phyloP scores from a whole-genome alignment of 2,888 invertebrate genomes.

The Agriopis leucophaearia region DNA sequence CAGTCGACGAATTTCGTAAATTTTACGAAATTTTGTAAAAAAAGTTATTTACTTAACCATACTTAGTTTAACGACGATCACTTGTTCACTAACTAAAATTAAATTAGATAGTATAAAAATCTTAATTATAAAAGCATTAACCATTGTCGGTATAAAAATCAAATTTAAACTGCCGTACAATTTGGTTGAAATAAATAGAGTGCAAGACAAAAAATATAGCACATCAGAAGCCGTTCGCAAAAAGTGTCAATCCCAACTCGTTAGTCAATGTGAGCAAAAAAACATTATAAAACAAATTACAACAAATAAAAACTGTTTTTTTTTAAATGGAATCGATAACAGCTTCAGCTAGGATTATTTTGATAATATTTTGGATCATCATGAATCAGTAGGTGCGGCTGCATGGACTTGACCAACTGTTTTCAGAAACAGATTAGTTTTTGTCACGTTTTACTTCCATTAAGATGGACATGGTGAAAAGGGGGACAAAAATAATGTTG shows the following conservation, averaged over 20 bases:
- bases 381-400: too few relatives aligned
- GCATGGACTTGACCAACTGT: too few relatives aligned
- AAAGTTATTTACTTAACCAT: slow-evolving; percentile 43
- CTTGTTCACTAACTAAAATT: slow-evolving; percentile 32
- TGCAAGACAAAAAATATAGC: slow-evolving; percentile 27
- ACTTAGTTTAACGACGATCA: slow-evolving; percentile 33
- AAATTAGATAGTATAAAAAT: slow-evolving; percentile 32
- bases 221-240: slow-evolving; percentile 8
- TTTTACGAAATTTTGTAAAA: slow-evolving; percentile 42
- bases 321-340: too few relatives aligned
- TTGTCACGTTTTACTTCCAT: too few relatives aligned
- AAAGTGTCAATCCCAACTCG: background rate
- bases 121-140: slow-evolving; percentile 23
- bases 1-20: slow-evolving; percentile 50
- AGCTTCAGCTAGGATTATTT: too few relatives aligned
- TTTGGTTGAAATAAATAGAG: slow-evolving; percentile 34
- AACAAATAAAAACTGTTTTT: too few relatives aligned
- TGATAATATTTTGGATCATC: too few relatives aligned
- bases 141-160: slow-evolving; percentile 26
- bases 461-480: too few relatives aligned
- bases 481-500: too few relatives aligned
- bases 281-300: background rate
- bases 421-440: too few relatives aligned
- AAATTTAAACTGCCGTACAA: slow-evolving; percentile 25
- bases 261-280: background rate